phyloP scores from a whole-genome alignment of 1,140 invertebrate species.

The Drosophila seguyi region DNA sequence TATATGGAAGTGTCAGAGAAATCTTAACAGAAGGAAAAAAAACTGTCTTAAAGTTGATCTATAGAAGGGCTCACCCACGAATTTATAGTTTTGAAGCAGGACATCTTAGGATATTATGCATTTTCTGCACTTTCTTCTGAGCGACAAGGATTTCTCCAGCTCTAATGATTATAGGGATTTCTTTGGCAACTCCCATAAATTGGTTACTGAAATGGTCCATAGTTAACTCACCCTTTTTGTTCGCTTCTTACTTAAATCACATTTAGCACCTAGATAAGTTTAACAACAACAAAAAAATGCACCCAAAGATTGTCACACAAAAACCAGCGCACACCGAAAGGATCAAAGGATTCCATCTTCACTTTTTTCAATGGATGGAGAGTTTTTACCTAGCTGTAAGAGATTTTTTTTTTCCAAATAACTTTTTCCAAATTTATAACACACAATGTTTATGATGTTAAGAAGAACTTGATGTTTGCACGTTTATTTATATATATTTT shows the following conservation, averaged over 20 bases:
- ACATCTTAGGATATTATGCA: no score
- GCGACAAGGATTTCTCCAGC: no score
- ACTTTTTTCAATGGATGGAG: conserved; percentile 4
- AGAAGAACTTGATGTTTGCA: conserved; percentile 48
- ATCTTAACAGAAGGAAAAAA: neutral
- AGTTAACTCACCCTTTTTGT: neutral
- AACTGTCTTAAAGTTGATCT: neutral
- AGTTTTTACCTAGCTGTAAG: conserved; percentile 7
- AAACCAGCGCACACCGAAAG: conserved; percentile 33
- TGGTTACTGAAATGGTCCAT: neutral
- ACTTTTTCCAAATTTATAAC: neutral
- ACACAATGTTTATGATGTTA: conserved; percentile 6
- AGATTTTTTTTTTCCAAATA: conserved; percentile 7
- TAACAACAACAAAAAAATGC: conserved; percentile 21
- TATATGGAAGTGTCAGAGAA: neutral
- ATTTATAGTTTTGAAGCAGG: no score
- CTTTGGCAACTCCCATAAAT: neutral
- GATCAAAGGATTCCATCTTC: conserved; percentile 1
- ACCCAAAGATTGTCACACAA: conserved; percentile 67
- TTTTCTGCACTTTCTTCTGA: no score
- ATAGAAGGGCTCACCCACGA: neutral
- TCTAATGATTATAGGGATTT: neutral
- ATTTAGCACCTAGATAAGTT: conserved; percentile 29
- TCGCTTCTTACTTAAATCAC: neutral
- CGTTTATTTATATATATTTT: conserved; percentile 42